Evolutionary conservation across 1,140 invertebrate genomes (phyloP), one percentile per base, ranked within the genome.

Genomic region (Tetramorium alpestre): DNA sequence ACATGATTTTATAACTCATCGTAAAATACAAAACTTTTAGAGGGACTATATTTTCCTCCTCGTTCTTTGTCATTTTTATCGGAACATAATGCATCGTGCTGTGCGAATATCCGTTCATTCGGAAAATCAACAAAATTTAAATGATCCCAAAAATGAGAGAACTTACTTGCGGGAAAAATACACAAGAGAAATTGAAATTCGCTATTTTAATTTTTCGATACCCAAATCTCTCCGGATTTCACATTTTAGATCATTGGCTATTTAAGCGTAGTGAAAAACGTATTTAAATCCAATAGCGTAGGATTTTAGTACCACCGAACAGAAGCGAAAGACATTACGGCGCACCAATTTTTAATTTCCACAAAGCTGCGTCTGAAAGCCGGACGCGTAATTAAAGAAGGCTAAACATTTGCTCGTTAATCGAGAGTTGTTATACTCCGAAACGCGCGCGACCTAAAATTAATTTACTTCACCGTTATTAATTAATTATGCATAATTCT

Each of bases 61-160:
- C 13, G 11, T 13, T 16, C 28, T 70, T 25, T 58, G 2, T 82
- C 25, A 73, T 38, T 82, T 82, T 73, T 47, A 73, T 22, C 41
- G 18, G 4, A 25, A 78, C 38, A 41, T 33, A n/a, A 65, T 0
- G 41, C 38, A 25, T 56, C 10, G 6, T 38, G n/a, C 33, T 10
- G 44, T 22, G 3, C 49, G 2, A 56, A 56, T 78, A 78, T 78
- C 16, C 33, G 47, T 72, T 58, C 6, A 72, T 28, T 81, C 25
- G 41, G 56, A 82, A 82, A 60, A 73, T 82, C 25, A 60, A 60
- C 10, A 73, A 18, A 82, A 82, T 82, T 58, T 60, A 82, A 80
- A 16, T 18, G 13, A 80, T 41, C 10, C 4, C 7, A 13, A 67
- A 80, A 80, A 58, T 82, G 65, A 82, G 38, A 33, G 16, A 25